A percentile compares a stretch with the other conserved stretches of the same genome.
Conservation (phyloP, 2,797 vertebrate genomes). For the Luscinia luscinia region DNA sequence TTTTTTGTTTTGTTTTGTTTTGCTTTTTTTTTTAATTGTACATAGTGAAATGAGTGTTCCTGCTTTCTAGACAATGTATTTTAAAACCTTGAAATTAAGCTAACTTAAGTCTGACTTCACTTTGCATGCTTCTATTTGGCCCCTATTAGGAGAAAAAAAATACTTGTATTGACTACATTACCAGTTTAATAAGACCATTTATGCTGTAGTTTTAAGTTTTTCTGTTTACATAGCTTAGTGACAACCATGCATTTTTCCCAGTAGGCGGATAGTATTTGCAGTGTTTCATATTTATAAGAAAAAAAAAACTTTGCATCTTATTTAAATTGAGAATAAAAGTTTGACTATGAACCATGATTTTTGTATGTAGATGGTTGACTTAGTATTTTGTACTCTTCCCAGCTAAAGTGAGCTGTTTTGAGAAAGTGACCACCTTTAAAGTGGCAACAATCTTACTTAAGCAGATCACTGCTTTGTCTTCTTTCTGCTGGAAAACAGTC, state of each 20-base stretch:
- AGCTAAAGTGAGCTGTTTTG: slow-evolving; percentile 66
- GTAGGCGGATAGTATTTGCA: slow-evolving; percentile 61
- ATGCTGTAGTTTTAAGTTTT: slow-evolving; percentile 66
- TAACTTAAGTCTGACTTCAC: slow-evolving; percentile 80
- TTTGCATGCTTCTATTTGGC: slow-evolving; percentile 74
- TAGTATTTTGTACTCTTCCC: slow-evolving; percentile 74
- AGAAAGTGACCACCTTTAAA: slow-evolving; percentile 60
- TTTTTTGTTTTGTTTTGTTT: slow-evolving; percentile 17
- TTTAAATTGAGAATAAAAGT: slow-evolving; percentile 75
- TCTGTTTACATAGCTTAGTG: slow-evolving; percentile 69
- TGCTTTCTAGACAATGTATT: slow-evolving; percentile 67
- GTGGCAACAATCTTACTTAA: slow-evolving; percentile 68
- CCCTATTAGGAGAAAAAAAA: slow-evolving; percentile 54
- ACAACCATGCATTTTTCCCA: slow-evolving; percentile 53
- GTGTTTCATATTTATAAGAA: slow-evolving; percentile 75
- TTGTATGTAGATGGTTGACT: slow-evolving; percentile 74
- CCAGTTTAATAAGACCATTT: slow-evolving; percentile 67
- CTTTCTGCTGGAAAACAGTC: slow-evolving; percentile 58
- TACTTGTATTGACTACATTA: slow-evolving; percentile 56
- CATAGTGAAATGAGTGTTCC: slow-evolving; percentile 82
- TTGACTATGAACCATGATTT: slow-evolving; percentile 73
- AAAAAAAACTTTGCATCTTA: slow-evolving; percentile 61
- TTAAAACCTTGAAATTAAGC: slow-evolving; percentile 81
- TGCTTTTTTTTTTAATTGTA: slow-evolving; percentile 77
- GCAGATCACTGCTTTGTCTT: slow-evolving; percentile 59